Conservation (phyloP, 2,797 vertebrate genomes). For the Sitta carolinensis region DNA sequence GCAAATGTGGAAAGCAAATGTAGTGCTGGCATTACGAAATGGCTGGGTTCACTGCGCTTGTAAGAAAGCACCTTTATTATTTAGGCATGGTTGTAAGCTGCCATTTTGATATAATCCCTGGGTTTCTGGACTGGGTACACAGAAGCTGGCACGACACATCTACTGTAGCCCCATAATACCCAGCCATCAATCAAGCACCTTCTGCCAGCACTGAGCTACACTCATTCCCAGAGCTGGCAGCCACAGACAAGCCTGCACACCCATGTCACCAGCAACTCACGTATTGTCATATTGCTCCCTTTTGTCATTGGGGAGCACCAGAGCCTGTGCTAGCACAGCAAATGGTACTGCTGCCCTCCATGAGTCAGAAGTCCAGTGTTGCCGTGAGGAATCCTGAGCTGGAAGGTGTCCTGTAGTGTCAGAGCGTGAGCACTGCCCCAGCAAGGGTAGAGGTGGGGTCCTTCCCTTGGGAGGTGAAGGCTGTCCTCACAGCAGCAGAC, state of each 20-base stretch:
- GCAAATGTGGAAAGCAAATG: constrained; percentile 16
- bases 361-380: not conserved
- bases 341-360: fast-evolving
- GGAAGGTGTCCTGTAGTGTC: fast-evolving
- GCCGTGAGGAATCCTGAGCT: not conserved
- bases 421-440: fast-evolving
- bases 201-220: not conserved
- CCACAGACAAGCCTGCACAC: not conserved
- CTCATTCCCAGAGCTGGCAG: not conserved
- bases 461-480: not conserved
- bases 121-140: not conserved
- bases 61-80: not conserved
- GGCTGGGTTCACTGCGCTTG: not conserved
- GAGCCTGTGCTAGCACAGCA: not conserved
- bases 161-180: not conserved
- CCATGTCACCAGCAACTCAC: not conserved
- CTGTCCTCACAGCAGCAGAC: not conserved
- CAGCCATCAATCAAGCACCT: not conserved
- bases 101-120: not conserved
- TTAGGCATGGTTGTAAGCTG: not conserved
- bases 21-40: not conserved
- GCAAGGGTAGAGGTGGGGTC: not conserved
- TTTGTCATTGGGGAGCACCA: not conserved
- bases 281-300: not conserved
- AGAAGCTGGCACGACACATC: not conserved